Conservation (phyloP, 2,113 vertebrate genomes). For the Epinephelus moara region DNA sequence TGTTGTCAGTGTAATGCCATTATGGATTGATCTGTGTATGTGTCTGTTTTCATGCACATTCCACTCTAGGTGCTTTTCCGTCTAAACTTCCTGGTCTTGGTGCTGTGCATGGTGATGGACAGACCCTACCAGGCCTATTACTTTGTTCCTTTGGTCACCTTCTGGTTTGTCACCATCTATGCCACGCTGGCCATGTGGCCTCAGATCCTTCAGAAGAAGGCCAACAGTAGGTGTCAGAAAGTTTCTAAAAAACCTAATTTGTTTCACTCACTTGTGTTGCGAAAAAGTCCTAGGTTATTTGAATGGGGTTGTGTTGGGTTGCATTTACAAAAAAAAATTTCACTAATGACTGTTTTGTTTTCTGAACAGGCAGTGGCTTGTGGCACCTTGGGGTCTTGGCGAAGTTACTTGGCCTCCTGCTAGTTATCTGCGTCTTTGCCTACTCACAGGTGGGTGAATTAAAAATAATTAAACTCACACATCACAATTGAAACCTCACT, state of each 20-base stretch:
- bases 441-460: constrained; percentile 90
- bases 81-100: constrained; percentile 96
- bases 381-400: constrained; percentile 92
- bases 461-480: neutral
- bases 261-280: neutral
- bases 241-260: neutral
- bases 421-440: constrained; percentile 93
- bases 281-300: neutral
- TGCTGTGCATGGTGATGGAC: constrained; percentile 97
- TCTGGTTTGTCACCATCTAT: constrained; percentile 98
- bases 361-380: constrained; percentile 87
- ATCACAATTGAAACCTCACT: neutral
- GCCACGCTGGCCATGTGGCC: constrained; percentile 93
- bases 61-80: constrained; percentile 93
- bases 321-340: neutral
- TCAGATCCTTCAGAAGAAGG: constrained; percentile 95
- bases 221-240: constrained; percentile 86
- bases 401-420: constrained; percentile 90
- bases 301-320: too few species aligned
- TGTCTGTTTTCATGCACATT: neutral
- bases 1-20: neutral
- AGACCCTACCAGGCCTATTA: constrained; percentile 98
- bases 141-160: constrained; percentile 96
- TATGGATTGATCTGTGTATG: neutral
- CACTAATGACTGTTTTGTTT: constrained; percentile 23